Conservation (phyloP, 2,888 invertebrate genomes). For the Philereme transversata region DNA sequence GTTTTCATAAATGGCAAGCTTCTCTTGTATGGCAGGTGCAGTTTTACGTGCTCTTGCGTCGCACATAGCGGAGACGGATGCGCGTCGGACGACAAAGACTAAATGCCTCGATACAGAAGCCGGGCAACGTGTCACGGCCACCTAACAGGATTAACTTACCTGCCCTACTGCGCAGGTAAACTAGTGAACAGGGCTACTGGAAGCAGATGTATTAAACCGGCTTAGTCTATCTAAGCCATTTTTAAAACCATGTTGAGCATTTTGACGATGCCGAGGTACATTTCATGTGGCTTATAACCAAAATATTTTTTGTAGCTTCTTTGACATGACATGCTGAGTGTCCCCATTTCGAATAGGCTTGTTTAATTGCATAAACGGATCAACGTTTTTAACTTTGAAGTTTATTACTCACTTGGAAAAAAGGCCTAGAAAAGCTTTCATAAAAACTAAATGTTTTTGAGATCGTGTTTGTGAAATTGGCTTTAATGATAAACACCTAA, state of each 20-base stretch:
- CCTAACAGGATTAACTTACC: slow-evolving; percentile 80
- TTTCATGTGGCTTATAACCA: slow-evolving; percentile 41
- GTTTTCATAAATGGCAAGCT: slow-evolving; percentile 81
- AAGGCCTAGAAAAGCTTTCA: too few species aligned
- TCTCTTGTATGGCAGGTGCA: slow-evolving; percentile 78
- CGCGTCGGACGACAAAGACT: slow-evolving; percentile 59
- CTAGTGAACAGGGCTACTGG: slow-evolving; percentile 52
- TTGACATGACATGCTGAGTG: slow-evolving; percentile 32
- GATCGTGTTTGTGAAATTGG: too few species aligned
- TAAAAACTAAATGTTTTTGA: too few species aligned
- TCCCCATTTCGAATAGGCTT: slow-evolving; percentile 14
- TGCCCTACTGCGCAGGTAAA: slow-evolving; percentile 79
- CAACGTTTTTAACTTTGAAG: too few species aligned
- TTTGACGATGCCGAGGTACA: slow-evolving; percentile 20
- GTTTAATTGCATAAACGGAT: neutral
- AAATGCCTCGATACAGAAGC: slow-evolving; percentile 73
- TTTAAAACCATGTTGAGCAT: slow-evolving; percentile 54
- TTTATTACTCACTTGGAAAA: too few species aligned
- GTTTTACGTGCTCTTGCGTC: slow-evolving; percentile 72
- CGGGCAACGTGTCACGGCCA: slow-evolving; percentile 81
- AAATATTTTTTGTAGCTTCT: slow-evolving; percentile 34
- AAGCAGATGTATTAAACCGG: slow-evolving; percentile 68
- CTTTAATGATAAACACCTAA: too few species aligned
- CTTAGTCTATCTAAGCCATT: slow-evolving; percentile 52
- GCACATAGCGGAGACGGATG: slow-evolving; percentile 74